phyloP scores from a whole-genome alignment of 2,113 vertebrate species.

The Sinocyclocheilus maitianheensis region DNA sequence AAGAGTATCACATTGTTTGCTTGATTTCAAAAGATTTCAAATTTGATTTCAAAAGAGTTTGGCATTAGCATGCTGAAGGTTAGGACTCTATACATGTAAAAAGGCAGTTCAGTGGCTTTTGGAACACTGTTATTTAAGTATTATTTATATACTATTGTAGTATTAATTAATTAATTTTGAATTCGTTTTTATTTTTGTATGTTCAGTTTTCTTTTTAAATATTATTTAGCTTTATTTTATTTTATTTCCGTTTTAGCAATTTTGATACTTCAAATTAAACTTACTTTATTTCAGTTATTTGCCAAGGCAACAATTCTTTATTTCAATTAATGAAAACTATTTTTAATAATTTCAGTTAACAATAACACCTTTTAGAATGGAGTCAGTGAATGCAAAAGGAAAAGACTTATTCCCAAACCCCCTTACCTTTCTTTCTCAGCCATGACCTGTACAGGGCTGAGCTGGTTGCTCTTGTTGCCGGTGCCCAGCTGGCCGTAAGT shows the following conservation, averaged over 20 bases:
- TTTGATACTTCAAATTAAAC: too few species aligned
- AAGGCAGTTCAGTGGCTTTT: neutral
- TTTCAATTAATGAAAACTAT: neutral
- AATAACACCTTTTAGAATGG: neutral
- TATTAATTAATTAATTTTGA: too few species aligned
- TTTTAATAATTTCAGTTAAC: neutral
- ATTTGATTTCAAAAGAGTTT: too few species aligned
- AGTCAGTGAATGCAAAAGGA: neutral
- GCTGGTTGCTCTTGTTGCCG: constrained; percentile 94
- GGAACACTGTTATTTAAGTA: neutral
- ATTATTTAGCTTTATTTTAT: too few species aligned
- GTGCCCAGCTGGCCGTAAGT: constrained; percentile 94
- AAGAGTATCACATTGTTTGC: neutral
- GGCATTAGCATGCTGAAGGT: too few species aligned
- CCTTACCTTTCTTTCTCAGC: constrained; percentile 92
- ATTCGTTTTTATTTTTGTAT: too few species aligned
- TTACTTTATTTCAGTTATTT: too few species aligned
- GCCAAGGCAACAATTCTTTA: too few species aligned
- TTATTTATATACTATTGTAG: neutral
- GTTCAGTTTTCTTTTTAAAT: too few species aligned
- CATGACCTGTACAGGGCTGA: constrained; percentile 89
- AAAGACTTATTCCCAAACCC: neutral
- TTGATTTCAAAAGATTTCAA: too few species aligned
- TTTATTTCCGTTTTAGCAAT: too few species aligned
- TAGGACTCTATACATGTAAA: neutral